These are phyloP conservation scores for Cheilosia scutellata DNA, from an alignment of 2,888 invertebrate species.

Conservation along the genomic window DNA sequence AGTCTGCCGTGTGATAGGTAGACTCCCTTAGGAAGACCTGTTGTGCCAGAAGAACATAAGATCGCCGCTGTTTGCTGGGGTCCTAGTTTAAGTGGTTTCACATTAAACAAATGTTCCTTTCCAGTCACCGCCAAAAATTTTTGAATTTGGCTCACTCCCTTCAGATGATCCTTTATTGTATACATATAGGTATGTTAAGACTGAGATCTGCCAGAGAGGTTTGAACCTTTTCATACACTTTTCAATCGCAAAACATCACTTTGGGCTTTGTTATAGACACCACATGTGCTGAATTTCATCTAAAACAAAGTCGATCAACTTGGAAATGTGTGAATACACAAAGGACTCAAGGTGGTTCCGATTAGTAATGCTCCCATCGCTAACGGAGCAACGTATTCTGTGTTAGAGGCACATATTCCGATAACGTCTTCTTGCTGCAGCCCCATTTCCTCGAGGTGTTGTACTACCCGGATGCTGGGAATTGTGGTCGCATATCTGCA, in stretches of 20 bases:
- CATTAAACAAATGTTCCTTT: constrained; percentile 48
- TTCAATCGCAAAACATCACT: constrained; percentile 82
- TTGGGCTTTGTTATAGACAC: constrained; percentile 81
- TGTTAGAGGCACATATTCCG: constrained; percentile 81
- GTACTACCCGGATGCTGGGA: constrained; percentile 81
- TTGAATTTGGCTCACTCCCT: constrained; percentile 64
- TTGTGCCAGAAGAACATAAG: constrained; percentile 77
- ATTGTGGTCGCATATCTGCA: constrained; percentile 81
- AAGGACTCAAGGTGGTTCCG: constrained; percentile 26
- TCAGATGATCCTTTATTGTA: constrained; percentile 73
- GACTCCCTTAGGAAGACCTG: constrained; percentile 75
- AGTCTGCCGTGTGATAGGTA: constrained; percentile 73
- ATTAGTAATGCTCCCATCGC: constrained; percentile 77
- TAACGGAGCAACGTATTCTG: constrained; percentile 81
- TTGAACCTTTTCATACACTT: constrained; percentile 77
- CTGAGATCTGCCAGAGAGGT: constrained; percentile 65
- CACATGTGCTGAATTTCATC: constrained; percentile 80
- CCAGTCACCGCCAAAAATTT: constrained; percentile 68
- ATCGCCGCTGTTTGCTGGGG: constrained; percentile 73
- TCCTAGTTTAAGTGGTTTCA: constrained; percentile 48
- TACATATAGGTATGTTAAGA: constrained; percentile 69
- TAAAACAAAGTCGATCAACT: constrained; percentile 6
- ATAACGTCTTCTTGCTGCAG: constrained; percentile 81
- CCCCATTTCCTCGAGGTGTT: constrained; percentile 78
- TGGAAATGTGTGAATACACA: background rate